Conservation (phyloP, 2,888 invertebrate genomes). For the Eupithecia tripunctaria region DNA sequence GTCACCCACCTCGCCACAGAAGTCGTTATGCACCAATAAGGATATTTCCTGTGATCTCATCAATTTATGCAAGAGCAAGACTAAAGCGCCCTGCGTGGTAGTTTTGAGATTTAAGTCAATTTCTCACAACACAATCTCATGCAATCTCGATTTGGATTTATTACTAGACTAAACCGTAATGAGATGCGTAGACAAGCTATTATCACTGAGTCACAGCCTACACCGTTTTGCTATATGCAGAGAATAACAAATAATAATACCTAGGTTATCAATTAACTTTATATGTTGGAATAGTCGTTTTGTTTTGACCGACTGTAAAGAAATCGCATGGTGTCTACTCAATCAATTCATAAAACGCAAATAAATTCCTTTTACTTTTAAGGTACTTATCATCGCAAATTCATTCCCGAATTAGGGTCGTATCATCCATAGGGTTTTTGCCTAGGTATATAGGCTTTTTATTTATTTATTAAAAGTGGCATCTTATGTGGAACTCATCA, state of each 20-base stretch:
- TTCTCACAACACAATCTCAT: conserved; percentile 9
- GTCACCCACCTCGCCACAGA: neutral
- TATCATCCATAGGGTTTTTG: too few relatives aligned
- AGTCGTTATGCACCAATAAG: neutral
- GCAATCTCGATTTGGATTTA: conserved; percentile 27
- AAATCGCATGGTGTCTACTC: too few relatives aligned
- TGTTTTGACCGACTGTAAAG: neutral
- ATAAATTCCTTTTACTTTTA: too few relatives aligned
- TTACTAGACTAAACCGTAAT: conserved; percentile 29
- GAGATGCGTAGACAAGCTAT: conserved; percentile 38
- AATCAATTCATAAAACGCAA: too few relatives aligned
- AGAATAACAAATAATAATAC: neutral
- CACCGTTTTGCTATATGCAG: conserved; percentile 19
- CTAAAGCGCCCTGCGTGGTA: conserved; percentile 8
- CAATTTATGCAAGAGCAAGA: neutral
- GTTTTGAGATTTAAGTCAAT: conserved; percentile 6
- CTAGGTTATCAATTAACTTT: neutral
- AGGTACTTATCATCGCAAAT: too few relatives aligned
- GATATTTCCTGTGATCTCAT: neutral
- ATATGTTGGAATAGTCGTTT: neutral
- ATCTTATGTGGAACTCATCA: too few relatives aligned
- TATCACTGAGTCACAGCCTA: conserved; percentile 43
- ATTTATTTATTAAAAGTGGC: too few relatives aligned
- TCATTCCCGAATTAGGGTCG: too few relatives aligned
- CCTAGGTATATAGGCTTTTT: too few relatives aligned